phyloP scores from a whole-genome alignment of 2,888 invertebrate species.

The Bibio marci region DNA sequence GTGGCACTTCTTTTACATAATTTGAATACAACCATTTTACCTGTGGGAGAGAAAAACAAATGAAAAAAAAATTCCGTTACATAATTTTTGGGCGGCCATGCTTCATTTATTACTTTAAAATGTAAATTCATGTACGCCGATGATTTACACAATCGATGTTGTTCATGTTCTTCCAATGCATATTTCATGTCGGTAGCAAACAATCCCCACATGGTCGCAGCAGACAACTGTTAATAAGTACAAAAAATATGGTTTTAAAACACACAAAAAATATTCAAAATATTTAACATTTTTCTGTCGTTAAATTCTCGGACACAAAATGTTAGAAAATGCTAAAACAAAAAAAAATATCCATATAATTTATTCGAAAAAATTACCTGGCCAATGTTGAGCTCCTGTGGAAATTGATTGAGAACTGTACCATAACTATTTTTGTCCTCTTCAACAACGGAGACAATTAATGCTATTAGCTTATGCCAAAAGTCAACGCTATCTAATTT shows the following conservation, averaged over 20 bases:
- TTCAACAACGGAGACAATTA: constrained; percentile 96
- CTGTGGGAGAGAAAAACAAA: constrained; percentile 14
- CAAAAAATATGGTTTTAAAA: too few species aligned
- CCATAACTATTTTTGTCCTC: constrained; percentile 98
- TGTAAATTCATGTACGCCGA: constrained; percentile 99
- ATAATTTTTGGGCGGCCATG: too few species aligned
- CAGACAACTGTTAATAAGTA: constrained; percentile 63
- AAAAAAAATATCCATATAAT: too few species aligned
- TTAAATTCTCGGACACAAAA: too few species aligned
- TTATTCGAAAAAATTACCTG: too few species aligned
- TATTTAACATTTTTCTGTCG: too few species aligned
- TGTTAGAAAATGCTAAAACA: too few species aligned
- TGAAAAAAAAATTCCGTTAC: too few species aligned
- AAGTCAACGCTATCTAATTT: constrained; percentile 84
- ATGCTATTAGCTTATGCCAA: constrained; percentile 94
- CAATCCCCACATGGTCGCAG: constrained; percentile 93
- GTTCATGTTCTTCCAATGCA: constrained; percentile 95
- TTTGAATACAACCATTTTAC: constrained; percentile 98
- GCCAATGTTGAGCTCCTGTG: constrained; percentile 96
- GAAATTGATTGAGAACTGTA: constrained; percentile 95
- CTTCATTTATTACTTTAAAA: constrained; percentile 56
- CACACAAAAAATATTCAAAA: too few species aligned
- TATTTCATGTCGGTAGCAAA: constrained; percentile 97
- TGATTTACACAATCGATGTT: constrained; percentile 87
- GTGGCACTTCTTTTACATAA: constrained; percentile 94